Base-by-base conservation (phyloP, 53 echinoderm and acorn worm genomes). In the Henricia sp. region DNA sequence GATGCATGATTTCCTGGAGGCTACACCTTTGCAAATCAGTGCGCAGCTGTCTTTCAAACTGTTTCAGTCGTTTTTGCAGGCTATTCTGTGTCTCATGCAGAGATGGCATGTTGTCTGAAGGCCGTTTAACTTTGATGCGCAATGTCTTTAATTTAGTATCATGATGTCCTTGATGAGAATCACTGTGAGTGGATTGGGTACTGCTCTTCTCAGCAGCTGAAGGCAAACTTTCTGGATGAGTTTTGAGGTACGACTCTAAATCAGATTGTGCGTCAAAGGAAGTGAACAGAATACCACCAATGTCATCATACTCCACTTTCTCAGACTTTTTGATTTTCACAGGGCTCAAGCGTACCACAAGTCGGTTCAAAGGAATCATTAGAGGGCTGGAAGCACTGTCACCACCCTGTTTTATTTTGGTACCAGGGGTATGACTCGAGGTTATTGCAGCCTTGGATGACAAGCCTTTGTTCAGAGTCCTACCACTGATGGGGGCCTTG, bases 1-100 rank as follows among this genome's bases (percentile, higher is more conserved):
- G 95, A 55, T 91, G 89, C 26, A 89, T 58, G 36, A 91, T 50
- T 74, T 91, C 91, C 8, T 68, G 41, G 43, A 64, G 43, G 41
- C 46, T 82, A 41, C 48, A 65, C 10, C 39, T 67, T 32, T 63
- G 70, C 8, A 91, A 30, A 20, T 91, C 83, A n/a, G 43, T 40
- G 19, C 74, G 44, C 41, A 91, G 58, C 57, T 74, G 54, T 20
- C 77, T 54, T 39, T 90, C 80, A 52, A 63, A 82, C 37, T 53
- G 41, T 38, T 86, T 80, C 41, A 90, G 44, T 21, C 50, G 69
- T 16, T 82, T 87, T 75, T 75, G 50, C 8, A 35, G 0, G 35
- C 11, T 8, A 14, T 14, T 46, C 14, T 10, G 8, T 46, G 48
- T 8, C 48, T 10, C 48, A 14, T 46, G 37, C 37, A 68, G n/a